Evolutionary conservation across 2,797 vertebrate species (phyloP).

Genomic region (Philypnodon macrostomus): DNA sequence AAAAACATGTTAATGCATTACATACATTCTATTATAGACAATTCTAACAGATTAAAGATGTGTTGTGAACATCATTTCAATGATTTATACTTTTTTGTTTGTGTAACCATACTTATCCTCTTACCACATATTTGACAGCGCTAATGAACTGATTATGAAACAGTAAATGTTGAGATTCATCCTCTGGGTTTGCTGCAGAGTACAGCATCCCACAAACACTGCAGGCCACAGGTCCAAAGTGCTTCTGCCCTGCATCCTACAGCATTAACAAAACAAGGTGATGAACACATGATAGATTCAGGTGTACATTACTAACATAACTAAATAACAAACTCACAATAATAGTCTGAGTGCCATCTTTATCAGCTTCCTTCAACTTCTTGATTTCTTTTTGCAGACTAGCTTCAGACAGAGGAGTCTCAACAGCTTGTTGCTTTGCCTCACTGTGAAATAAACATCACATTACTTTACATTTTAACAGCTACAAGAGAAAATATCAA

Average conservation of each 20-base stretch:
- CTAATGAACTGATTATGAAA: constrained; percentile 99
- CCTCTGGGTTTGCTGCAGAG: constrained; percentile 91
- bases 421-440: constrained; percentile 63
- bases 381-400: constrained; percentile 83
- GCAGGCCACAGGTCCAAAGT: constrained; percentile 93
- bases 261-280: constrained; percentile 5
- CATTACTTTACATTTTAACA: constrained; percentile 10
- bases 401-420: constrained; percentile 74
- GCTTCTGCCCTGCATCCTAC: constrained; percentile 92
- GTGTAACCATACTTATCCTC: constrained; percentile 35
- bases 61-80: too few species aligned
- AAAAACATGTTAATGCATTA: too few species aligned
- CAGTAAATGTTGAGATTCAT: constrained; percentile 94
- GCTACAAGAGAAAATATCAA: background rate
- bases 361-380: constrained; percentile 83
- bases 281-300: background rate
- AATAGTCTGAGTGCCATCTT: constrained; percentile 83
- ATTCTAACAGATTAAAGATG: too few species aligned
- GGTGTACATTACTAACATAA: background rate
- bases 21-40: too few species aligned
- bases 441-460: constrained; percentile 34
- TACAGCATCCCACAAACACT: constrained; percentile 97
- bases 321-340: constrained; percentile 75
- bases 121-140: constrained; percentile 98
- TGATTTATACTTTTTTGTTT: too few species aligned